Evolutionary conservation across 30 jellyfish, hydroid and myxozoan genomes (phyloP), one percentile per base, ranked within the genome.

Genomic region (Aurelia aurita complex sp. Pacific): DNA sequence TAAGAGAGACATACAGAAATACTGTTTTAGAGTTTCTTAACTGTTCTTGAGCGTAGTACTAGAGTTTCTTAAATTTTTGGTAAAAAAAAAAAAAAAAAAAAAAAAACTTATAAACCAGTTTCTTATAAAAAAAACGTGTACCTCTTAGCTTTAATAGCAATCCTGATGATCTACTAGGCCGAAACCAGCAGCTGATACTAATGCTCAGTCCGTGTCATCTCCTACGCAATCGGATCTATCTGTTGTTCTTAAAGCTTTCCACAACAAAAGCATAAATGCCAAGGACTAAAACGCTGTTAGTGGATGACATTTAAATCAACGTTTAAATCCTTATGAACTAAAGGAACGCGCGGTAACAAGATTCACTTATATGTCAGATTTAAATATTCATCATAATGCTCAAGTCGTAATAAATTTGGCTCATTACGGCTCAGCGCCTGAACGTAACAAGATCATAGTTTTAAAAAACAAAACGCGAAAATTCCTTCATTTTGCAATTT

Each of bases 161-260:
- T 43, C 12, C 54, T 10, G 5, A 5, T 43, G 54, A 43, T 43
- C 12, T 43, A 43, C 12, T 43, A 43, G 54, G 57, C 57, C 57
- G 6, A 46, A 46, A 46, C 57, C 57, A 14, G 14, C 57, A 46
- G 57, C 57, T 9, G 57, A 7, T 7, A 46, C 57, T 46, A 6
- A 46, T 4, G 57, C 76, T 23, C 76, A n/a, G 43, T 66, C 43
- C 29, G 12, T 70, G 59, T 70, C 80, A 70, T 70, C 75, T 36
- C 75, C 86, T 34, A 59, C 86, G 74, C 86, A 34, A 76, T 52
- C 86, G 86, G 74, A 16, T 76, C 62, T 57, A 32, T 33, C 75
- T 57, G 33, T 76, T 76, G 70, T 38, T 54, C 54, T 70, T 10
- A 19, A 34, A 6, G 67, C 80, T 32, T 70, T 70, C 77, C 38